Evolutionary conservation across 2,888 invertebrate genomes (phyloP).

Genomic region (Mamestra brassicae): DNA sequence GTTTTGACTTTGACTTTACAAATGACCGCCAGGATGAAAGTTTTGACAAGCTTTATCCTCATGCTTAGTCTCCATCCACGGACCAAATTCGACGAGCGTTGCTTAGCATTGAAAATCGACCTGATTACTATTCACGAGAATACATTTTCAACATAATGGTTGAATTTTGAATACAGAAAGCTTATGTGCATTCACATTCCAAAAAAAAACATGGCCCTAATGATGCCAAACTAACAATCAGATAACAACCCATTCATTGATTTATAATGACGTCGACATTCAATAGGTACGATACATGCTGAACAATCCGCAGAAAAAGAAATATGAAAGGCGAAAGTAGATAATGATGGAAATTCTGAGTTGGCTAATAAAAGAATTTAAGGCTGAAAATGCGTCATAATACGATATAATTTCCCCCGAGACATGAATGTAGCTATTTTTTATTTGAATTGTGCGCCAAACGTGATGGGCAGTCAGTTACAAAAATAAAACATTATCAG

Average conservation of each 20-base stretch:
- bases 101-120: not conserved
- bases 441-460: slow-evolving; percentile 35
- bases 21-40: not conserved
- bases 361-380: slow-evolving; percentile 67
- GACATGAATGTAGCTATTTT: slow-evolving; percentile 63
- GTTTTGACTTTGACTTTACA: not conserved
- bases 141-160: not conserved
- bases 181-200: not conserved
- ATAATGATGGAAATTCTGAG: slow-evolving; percentile 62
- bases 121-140: not conserved
- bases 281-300: slow-evolving; percentile 15
- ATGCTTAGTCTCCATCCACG: not conserved
- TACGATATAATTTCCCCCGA: slow-evolving; percentile 76
- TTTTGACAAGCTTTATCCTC: not conserved
- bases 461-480: slow-evolving; percentile 44
- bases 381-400: slow-evolving; percentile 69
- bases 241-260: slow-evolving; percentile 32
- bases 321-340: slow-evolving; percentile 27
- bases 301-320: slow-evolving; percentile 2
- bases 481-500: slow-evolving; percentile 29
- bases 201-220: slow-evolving; percentile 12
- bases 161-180: not conserved
- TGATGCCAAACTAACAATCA: slow-evolving; percentile 32
- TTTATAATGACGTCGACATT: slow-evolving; percentile 20
- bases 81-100: not conserved